Base-by-base conservation (phyloP, 1,140 invertebrate species). In the Prorops nasuta region DNA sequence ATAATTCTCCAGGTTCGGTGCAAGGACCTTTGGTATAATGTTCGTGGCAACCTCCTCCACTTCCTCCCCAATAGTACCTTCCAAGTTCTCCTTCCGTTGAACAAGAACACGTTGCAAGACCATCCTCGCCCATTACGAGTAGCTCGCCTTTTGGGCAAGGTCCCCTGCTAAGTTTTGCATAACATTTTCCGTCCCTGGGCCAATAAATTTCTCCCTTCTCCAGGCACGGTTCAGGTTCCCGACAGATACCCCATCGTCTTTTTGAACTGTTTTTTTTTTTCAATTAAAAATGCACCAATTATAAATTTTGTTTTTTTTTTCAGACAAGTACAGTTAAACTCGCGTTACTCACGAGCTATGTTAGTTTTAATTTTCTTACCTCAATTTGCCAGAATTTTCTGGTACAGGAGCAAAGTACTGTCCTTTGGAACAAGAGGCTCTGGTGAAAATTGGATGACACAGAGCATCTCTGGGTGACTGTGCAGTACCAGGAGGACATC, bases 1-100 rank as follows among this genome's bases (percentile, higher is more conserved):
- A 91, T 31, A 91, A 70, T 64, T 86, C 81, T 0, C 90, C 89
- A 2, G 77, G 78, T 63, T 85, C 83, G 22, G 81, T 81, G 63
- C 90, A 92, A 3, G 89, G 89, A 1, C 89, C 90, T 54, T 80
- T 81, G 0, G 86, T 86, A 59, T 85, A 91, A 64, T 89, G 86
- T 56, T 90, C 85, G 57, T 89, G 86, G 61, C 90, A 92, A 3
- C 84, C 81, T 6, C 81, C 80, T 20, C 81, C 80, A 3, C 60
- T 66, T 0, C 73, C 60, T 3, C 65, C 56, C 75, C 81, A 83
- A 22, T 74, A 77, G 50, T 80, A 83, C 8, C 70, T 60, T 12
- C 66, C 61, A 20, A 84, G 53, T 51, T 79, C 79, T 2, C 75
- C 76, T 6, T 60, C 49, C 1, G 67, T 51, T 2, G 78, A 74